These are phyloP conservation scores for Drosophila asahinai DNA, from an alignment of 1,140 invertebrate genomes.

Conservation along the genomic window DNA sequence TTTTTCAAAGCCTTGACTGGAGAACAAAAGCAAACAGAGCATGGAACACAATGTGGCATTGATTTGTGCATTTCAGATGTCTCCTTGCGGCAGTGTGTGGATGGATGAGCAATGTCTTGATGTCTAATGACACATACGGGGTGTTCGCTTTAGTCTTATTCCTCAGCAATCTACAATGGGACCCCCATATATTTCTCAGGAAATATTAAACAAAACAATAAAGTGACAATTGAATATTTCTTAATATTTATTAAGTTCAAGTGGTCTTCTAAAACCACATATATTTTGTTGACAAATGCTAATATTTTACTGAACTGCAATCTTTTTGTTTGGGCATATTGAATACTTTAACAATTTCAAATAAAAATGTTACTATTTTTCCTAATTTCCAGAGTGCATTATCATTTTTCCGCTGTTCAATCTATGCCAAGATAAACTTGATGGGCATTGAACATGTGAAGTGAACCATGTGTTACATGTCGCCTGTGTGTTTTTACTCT, in stretches of 20 bases:
- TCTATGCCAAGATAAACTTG: neutral
- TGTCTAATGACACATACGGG: conserved; percentile 22
- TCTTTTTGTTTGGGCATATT: too few species aligned
- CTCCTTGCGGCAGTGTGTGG: conserved; percentile 1
- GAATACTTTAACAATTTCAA: too few species aligned
- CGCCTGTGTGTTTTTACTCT: conserved; percentile 2
- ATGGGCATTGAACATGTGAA: conserved; percentile 6
- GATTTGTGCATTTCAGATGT: conserved; percentile 42
- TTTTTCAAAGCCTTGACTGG: conserved; percentile 33
- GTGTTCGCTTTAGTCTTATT: neutral
- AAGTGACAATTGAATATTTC: too few species aligned
- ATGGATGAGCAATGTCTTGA: conserved; percentile 10
- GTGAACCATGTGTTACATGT: conserved; percentile 4
- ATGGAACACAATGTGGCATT: conserved; percentile 37
- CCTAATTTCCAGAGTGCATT: neutral
- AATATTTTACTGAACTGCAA: too few species aligned
- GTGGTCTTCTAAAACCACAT: too few species aligned
- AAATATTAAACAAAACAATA: too few species aligned
- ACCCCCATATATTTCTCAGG: too few species aligned
- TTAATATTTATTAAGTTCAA: too few species aligned
- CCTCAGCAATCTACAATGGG: neutral
- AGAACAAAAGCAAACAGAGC: conserved; percentile 31
- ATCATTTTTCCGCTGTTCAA: neutral
- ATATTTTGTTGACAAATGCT: too few species aligned
- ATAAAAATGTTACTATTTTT: too few species aligned